Evolutionary conservation across 2,888 invertebrate genomes (phyloP).

Genomic region (Drosophila emarginata): DNA sequence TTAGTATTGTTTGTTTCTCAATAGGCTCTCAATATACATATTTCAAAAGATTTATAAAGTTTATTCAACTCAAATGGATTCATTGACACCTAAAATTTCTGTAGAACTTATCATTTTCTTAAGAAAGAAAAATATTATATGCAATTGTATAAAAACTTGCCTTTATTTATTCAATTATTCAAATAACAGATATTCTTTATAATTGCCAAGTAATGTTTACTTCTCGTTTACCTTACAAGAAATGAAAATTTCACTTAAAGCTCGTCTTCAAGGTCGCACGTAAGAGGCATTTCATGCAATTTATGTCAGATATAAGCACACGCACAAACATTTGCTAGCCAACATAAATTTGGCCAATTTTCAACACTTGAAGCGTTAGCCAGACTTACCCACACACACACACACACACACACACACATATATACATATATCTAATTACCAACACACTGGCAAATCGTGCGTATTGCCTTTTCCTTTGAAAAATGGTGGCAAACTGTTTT

Average conservation of each 20-base stretch:
- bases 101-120: no score
- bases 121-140: no score
- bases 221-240: not conserved
- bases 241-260: slow-evolving; percentile 12
- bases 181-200: not conserved
- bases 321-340: slow-evolving; percentile 28
- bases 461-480: slow-evolving; percentile 33
- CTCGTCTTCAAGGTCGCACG: slow-evolving; percentile 55
- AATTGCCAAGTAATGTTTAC: not conserved
- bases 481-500: slow-evolving; percentile 50
- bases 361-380: slow-evolving; percentile 59
- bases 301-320: slow-evolving; percentile 44
- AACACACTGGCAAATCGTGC: slow-evolving; percentile 12
- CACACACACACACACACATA: slow-evolving; percentile 1
- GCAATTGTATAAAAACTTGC: not conserved
- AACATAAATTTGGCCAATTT: slow-evolving; percentile 58
- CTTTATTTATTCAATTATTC: no score
- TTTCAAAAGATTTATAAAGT: no score
- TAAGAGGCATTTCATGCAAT: slow-evolving; percentile 48
- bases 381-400: slow-evolving; percentile 21
- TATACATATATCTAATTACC: slow-evolving; percentile 40
- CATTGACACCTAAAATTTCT: no score
- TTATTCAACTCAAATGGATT: no score
- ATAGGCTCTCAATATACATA: no score
- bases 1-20: no score